Percentiles rank a stretch among this genome's conserved stretches.
Evolutionary conservation across 2,113 vertebrate genomes (phyloP).

Genomic region (Menidia beryllina): DNA sequence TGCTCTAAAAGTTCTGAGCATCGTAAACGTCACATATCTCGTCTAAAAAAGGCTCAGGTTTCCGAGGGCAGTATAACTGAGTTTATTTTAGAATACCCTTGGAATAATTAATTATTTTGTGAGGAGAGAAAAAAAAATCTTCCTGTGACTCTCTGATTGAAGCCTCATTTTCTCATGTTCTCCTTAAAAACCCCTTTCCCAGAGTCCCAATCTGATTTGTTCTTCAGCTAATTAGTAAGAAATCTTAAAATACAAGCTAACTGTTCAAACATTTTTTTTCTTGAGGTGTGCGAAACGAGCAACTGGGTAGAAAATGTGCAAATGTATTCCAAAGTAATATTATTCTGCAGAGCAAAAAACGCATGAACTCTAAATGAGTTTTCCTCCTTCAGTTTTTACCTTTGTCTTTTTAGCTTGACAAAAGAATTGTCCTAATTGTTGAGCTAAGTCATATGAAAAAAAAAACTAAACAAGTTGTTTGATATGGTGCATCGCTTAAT

Average conservation of each 20-base stretch:
- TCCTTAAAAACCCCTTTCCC: background rate
- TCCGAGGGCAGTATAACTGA: background rate
- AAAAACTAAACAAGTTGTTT: too few relatives aligned
- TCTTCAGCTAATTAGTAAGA: background rate
- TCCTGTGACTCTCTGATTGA: too few relatives aligned
- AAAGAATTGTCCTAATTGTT: too few relatives aligned
- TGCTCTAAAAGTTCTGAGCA: background rate
- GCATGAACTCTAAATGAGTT: background rate
- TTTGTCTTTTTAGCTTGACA: too few relatives aligned
- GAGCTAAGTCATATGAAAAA: too few relatives aligned
- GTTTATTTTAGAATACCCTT: background rate
- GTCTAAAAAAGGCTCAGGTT: background rate
- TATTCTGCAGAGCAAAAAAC: background rate
- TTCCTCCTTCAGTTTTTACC: too few relatives aligned
- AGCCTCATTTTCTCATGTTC: too few relatives aligned
- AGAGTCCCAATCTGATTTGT: too few relatives aligned
- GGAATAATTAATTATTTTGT: background rate
- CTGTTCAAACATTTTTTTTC: background rate
- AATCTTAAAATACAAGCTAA: background rate
- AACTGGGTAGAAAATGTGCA: background rate
- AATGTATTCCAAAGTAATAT: background rate
- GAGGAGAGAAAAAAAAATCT: background rate
- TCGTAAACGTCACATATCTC: background rate
- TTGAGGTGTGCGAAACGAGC: background rate
- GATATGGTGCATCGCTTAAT: too few relatives aligned